Conservation (phyloP, 2,797 vertebrate genomes). For the Rhynchotus rufescens region DNA sequence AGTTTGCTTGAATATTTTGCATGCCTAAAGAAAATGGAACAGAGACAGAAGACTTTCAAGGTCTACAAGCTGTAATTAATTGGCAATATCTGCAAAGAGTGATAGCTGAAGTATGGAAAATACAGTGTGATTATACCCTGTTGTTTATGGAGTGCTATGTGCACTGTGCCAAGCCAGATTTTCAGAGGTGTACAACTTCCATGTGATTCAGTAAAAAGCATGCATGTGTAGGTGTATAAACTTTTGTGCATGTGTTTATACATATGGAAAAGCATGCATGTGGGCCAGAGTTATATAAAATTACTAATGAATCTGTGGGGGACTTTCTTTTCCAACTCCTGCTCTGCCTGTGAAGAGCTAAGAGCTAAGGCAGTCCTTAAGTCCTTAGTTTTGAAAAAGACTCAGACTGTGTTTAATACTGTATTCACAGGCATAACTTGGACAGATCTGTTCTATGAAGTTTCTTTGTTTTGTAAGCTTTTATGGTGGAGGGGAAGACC, state of each 20-base stretch:
- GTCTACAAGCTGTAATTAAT: background rate
- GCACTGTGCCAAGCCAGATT: background rate
- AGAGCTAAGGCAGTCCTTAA: background rate
- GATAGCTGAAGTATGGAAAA: background rate
- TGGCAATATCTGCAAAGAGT: background rate
- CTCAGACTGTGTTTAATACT: background rate
- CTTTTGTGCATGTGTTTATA: background rate
- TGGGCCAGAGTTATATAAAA: background rate
- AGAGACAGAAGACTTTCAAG: background rate
- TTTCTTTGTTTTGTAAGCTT: background rate
- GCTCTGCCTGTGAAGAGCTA: background rate
- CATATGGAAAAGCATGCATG: background rate
- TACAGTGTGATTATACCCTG: background rate
- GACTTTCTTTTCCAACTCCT: background rate
- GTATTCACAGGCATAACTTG: background rate
- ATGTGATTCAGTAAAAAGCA: background rate
- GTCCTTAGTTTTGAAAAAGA: background rate
- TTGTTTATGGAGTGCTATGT: background rate
- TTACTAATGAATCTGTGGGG: background rate
- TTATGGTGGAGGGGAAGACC: background rate
- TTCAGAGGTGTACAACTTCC: background rate
- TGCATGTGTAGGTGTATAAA: background rate
- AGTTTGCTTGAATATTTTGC: background rate
- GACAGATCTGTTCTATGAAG: background rate
- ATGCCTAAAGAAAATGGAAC: background rate